Evolutionary conservation across 1,140 invertebrate genomes (phyloP).

Genomic region (Tenebrio molitor): DNA sequence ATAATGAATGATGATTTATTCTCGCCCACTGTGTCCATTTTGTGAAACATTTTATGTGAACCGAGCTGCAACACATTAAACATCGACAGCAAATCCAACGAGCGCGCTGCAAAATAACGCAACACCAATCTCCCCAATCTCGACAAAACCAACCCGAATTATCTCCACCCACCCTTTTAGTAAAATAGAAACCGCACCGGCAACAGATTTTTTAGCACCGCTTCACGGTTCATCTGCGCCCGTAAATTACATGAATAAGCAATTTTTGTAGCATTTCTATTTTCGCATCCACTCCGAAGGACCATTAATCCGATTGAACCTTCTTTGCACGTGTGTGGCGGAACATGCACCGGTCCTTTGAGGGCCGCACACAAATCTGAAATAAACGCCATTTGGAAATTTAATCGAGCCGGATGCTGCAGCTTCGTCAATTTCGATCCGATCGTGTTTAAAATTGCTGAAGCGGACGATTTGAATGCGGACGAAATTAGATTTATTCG

Average conservation of each 20-base stretch:
- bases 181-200: no score
- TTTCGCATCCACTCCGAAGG: conserved; percentile 11
- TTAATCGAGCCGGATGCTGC: background rate
- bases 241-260: conserved; percentile 36
- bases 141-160: no score
- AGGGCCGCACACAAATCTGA: background rate
- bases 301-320: conserved; percentile 23
- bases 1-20: no score
- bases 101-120: no score
- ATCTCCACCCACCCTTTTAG: no score
- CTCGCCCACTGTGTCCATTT: no score
- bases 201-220: background rate
- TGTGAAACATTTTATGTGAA: no score
- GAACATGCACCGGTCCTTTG: conserved; percentile 1
- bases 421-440: conserved; percentile 14
- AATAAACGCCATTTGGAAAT: conserved; percentile 4
- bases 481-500: conserved; percentile 29
- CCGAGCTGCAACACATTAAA: no score
- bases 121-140: no score
- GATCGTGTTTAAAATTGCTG: conserved; percentile 24
- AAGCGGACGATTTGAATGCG: conserved; percentile 29
- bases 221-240: background rate
- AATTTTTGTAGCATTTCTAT: conserved; percentile 22
- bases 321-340: no score
- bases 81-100: no score